Base-by-base conservation (phyloP, 2,888 invertebrate species). In the Acanthacorydalis orientalis region DNA sequence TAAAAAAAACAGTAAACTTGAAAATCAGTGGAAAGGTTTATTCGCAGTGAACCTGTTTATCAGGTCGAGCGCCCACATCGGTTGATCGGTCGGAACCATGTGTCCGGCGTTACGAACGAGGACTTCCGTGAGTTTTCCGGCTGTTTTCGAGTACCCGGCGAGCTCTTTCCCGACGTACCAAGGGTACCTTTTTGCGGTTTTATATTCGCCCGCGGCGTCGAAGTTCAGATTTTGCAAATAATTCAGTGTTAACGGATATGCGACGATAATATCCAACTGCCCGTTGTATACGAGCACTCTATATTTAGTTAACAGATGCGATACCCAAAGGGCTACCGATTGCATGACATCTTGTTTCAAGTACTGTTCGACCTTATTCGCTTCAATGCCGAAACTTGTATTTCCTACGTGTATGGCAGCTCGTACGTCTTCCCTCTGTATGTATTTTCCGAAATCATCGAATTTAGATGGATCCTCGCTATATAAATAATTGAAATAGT, bases 231-330 rank as follows among this genome's bases (percentile, higher is more conserved):
- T 72, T 52, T 74, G 70, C 32, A 93, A 65, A 62, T 85, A 90
- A 59, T 83, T 83, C 15, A 83, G 73, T 0, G 91, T 91, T 44
- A 88, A 60, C 0, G 90, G 88, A 64, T 89, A 88, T 0, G 90
- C 88, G 0, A 91, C 86, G 52, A 92, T 89, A 11, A 93, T 83
- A 62, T 95, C 93, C 52, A 93, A 62, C 60, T 93, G 92, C 0
- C 93, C 93, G 60, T 81, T 91, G 62, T 92, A 93, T 50, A 91
- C 73, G 41, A 92, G 72, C 12, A 89, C 77, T 60, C 73, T 69
- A 57, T 83, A 84, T 54, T 77, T 64, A 35, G 77, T 69, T 1
- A 86, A 60, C 0, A 89, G 64, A 54, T 80, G 79, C 0, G 76
- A 69, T 48, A 88, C 68, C 75, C 80, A 79, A 0, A 75, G 74